phyloP scores from a whole-genome alignment of 2,888 invertebrate species.

The Lasioglossum villosulum region DNA sequence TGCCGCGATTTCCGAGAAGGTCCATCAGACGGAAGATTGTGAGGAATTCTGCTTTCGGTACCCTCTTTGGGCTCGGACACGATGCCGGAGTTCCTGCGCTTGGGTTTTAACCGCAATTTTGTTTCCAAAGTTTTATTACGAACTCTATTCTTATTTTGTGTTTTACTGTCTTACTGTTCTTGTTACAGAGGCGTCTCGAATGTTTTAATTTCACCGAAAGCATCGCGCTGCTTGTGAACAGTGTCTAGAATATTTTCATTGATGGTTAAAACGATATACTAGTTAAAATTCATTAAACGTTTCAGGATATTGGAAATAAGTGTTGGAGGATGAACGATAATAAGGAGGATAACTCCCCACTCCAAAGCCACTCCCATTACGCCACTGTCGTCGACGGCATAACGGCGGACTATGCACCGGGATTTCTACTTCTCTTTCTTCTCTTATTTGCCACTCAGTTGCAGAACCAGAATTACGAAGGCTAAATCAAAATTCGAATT shows the following conservation, averaged over 20 bases:
- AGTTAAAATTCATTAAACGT: too few relatives aligned
- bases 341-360: too few relatives aligned
- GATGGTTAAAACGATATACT: not conserved
- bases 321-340: not conserved
- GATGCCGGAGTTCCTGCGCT: not conserved
- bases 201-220: not conserved
- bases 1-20: not conserved
- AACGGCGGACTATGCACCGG: constrained; percentile 43
- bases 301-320: not conserved
- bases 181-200: not conserved
- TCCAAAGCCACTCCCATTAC: constrained; percentile 12
- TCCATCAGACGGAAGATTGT: not conserved
- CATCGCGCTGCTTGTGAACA: too few relatives aligned
- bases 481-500: too few relatives aligned
- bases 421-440: constrained; percentile 54
- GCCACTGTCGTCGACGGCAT: constrained; percentile 51
- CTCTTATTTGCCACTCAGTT: constrained; percentile 39
- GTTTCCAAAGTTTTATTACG: not conserved
- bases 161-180: not conserved
- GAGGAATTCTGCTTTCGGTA: not conserved
- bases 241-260: too few relatives aligned
- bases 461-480: not conserved
- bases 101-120: not conserved
- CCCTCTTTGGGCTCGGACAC: not conserved
- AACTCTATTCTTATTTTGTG: not conserved